Percentiles rank a stretch among this genome's conserved stretches.
Conservation (phyloP, 2,113 vertebrate genomes). For the Pteruthius melanotis region DNA sequence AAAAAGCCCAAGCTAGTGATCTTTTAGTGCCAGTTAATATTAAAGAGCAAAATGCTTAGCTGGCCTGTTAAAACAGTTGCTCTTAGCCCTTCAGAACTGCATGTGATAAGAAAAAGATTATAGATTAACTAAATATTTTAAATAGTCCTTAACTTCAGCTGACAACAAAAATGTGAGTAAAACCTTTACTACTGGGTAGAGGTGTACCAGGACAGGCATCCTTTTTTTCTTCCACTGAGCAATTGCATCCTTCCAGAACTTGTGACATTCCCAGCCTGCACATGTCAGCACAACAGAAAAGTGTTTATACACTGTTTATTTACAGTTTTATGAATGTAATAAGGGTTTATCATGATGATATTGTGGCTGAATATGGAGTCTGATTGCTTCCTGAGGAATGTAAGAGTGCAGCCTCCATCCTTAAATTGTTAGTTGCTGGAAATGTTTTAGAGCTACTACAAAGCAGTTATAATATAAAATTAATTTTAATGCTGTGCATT, state of each 20-base stretch:
- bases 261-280: not conserved
- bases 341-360: not conserved
- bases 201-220: not conserved
- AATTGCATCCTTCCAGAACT: not conserved
- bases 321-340: not conserved
- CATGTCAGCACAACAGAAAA: not conserved
- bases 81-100: not conserved
- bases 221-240: not conserved
- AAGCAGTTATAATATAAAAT: not conserved
- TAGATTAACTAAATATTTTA: constrained; percentile 33
- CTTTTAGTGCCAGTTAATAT: not conserved
- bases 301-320: not conserved
- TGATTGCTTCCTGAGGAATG: not conserved
- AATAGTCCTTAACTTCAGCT: not conserved
- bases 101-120: constrained; percentile 20
- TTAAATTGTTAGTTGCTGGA: not conserved
- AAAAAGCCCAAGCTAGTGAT: not conserved
- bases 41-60: constrained; percentile 3
- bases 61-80: not conserved
- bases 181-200: not conserved
- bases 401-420: not conserved
- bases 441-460: not conserved
- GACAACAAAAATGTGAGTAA: not conserved
- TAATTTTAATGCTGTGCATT: not conserved
- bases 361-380: not conserved